phyloP scores from a whole-genome alignment of 2,888 invertebrate species.

The Coelogynopora nodosa region DNA sequence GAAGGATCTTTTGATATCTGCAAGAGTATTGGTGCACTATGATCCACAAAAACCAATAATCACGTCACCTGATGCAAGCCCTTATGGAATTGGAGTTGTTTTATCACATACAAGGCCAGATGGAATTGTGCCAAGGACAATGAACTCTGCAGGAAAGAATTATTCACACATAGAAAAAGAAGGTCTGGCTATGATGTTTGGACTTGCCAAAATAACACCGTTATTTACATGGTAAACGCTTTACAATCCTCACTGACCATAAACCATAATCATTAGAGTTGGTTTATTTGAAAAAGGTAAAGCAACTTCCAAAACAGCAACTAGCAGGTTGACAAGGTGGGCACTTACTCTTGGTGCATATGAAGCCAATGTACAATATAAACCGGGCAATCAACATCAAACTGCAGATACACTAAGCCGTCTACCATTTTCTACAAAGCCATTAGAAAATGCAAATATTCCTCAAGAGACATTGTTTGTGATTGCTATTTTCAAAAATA shows the following conservation, averaged over 20 bases:
- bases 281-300: conserved; percentile 38
- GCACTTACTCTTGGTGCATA: background rate
- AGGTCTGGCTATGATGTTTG: conserved; percentile 8
- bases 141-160: conserved; percentile 22
- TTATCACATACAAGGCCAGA: conserved; percentile 18
- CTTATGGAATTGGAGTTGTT: conserved; percentile 24
- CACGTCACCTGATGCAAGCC: conserved; percentile 17
- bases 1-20: background rate
- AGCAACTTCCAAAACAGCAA: conserved; percentile 26
- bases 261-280: conserved; percentile 14
- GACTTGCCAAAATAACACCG: conserved; percentile 4
- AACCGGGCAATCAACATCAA: conserved; percentile 9
- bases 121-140: background rate
- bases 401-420: conserved; percentile 3
- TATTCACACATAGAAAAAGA: conserved; percentile 24
- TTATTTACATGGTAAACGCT: conserved; percentile 12
- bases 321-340: conserved; percentile 12
- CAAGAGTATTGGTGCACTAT: background rate
- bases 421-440: background rate
- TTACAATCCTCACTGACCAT: conserved; percentile 9
- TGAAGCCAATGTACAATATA: conserved; percentile 9
- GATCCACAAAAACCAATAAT: conserved; percentile 29
- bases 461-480: conserved; percentile 19
- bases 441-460: background rate
- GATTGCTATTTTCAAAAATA: background rate